Conservation (phyloP, 2,113 vertebrate genomes). For the Amblyopsis rosae region DNA sequence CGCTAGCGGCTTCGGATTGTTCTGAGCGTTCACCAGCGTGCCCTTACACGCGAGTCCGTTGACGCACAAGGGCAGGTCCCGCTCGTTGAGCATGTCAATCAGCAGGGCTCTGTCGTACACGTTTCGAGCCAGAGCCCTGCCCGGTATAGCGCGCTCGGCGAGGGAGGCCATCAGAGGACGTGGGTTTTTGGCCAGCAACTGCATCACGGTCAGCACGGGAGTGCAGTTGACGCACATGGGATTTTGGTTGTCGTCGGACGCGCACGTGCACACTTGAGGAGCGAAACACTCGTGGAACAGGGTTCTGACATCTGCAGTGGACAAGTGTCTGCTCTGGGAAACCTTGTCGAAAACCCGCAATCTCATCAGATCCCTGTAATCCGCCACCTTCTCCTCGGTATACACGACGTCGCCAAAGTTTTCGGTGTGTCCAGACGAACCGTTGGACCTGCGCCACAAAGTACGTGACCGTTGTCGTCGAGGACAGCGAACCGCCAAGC, state of each 20-base stretch:
- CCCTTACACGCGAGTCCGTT: constrained; percentile 1
- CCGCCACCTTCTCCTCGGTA: no score
- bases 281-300: not conserved
- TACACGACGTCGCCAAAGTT: no score
- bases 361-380: no score
- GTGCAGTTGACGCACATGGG: not conserved
- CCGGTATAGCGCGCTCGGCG: no score
- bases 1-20: not conserved
- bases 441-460: no score
- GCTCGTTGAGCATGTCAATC: not conserved
- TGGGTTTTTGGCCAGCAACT: no score
- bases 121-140: no score
- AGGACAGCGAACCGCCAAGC: no score
- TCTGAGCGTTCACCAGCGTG: not conserved
- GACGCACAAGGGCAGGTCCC: not conserved
- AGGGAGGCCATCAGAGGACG: no score
- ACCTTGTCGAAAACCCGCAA: not conserved
- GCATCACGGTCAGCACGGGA: not conserved
- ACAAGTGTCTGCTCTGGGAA: not conserved
- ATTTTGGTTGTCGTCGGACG: not conserved
- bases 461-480: no score
- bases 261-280: not conserved
- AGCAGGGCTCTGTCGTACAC: no score
- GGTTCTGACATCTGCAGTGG: not conserved
- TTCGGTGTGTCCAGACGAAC: no score